Base-by-base conservation (phyloP, 2,888 invertebrate species). In the Cephus spinipes region DNA sequence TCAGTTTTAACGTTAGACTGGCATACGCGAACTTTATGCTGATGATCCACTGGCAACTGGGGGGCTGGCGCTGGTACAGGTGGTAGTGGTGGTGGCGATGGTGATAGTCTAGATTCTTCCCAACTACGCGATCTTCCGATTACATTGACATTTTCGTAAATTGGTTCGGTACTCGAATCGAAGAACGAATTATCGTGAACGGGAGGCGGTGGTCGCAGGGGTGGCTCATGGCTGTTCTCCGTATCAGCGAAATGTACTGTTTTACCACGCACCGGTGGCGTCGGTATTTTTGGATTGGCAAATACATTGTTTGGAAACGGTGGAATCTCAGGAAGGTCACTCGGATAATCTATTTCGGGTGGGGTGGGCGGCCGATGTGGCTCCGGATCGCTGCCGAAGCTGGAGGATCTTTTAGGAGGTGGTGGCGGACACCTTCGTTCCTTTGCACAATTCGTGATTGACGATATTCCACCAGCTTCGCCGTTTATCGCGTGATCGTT, bases 291-390 rank as follows among this genome's bases (percentile, higher is more conserved):
- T 73, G 33, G 77, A 55, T 69, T 32, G 68, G 75, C 31, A 73
- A 74, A 55, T 33, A 79, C 77, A 79, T 80, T 79, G 55, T 74
- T 80, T 12, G 85, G 84, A 40, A 83, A 79, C 33, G 81, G 77
- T 34, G 84, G 84, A 77, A 85, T 79, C 82, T 83, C 82, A 34
- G 86, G 86, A 33, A 79, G 77, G 68, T 83, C 80, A 15, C 78
- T 76, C 23, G 82, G 81, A 69, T 82, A 85, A 81, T 87, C 85
- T 79, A 85, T 80, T 79, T 84, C 81, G 32, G 85, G 83, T 71
- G 83, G 84, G 76, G 83, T 83, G n/a, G 83, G 82, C 23, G 84
- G 82, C 80, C 84, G 81, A 32, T 68, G 79, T 34, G 81, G 76
- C 80, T 86, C 85, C n/a, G 77, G 76, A 35, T 85, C 84, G 75